Conservation (phyloP, 1,140 invertebrate genomes). For the Laodelphax striatellus region DNA sequence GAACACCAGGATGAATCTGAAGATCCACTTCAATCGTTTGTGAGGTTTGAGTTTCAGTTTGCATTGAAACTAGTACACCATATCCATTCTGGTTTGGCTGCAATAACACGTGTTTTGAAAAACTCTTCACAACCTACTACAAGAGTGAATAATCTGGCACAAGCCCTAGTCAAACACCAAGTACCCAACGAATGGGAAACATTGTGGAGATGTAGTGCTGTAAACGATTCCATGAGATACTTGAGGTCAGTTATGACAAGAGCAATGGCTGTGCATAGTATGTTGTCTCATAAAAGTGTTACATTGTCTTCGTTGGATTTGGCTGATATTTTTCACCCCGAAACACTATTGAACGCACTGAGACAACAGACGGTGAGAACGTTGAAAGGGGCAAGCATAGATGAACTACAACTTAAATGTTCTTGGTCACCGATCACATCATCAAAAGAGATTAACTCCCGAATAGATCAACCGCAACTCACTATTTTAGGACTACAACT, state of each 20-base stretch:
- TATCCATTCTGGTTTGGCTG: conserved; percentile 5
- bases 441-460: conserved; percentile 27
- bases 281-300: conserved; percentile 30
- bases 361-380: conserved; percentile 63
- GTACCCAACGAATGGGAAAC: conserved; percentile 54
- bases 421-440: conserved; percentile 29
- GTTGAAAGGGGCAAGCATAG: conserved; percentile 40
- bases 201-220: conserved; percentile 56
- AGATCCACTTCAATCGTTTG: not conserved
- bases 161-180: not conserved
- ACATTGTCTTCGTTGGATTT: conserved; percentile 50
- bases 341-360: conserved; percentile 69
- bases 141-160: conserved; percentile 28
- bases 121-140: not conserved
- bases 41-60: not conserved
- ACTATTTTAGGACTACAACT: conserved; percentile 46
- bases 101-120: conserved; percentile 1
- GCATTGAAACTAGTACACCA: not conserved
- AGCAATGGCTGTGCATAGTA: conserved; percentile 38
- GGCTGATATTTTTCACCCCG: conserved; percentile 61
- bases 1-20: too few relatives aligned
- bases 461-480: not conserved
- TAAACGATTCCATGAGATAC: conserved; percentile 58
- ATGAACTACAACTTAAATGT: conserved; percentile 44
- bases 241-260: conserved; percentile 51